A percentile compares a stretch with the other conserved stretches of the same genome.
These are phyloP conservation scores for Haliaeetus vocifer DNA, from an alignment of 2,797 vertebrate genomes.

Conservation along the genomic window DNA sequence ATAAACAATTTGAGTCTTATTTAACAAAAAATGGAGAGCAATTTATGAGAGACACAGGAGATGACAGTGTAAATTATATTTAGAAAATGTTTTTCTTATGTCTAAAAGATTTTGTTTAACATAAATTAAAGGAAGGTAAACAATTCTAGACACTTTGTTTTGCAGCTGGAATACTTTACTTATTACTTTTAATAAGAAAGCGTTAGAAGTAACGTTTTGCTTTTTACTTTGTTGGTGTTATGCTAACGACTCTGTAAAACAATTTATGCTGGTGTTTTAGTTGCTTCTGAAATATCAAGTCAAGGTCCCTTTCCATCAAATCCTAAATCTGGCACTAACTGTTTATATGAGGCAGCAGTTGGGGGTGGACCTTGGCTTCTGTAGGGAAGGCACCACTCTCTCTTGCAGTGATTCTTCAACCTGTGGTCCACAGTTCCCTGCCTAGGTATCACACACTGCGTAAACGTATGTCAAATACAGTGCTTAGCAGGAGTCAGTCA, in stretches of 20 bases:
- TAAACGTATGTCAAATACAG: fast-evolving
- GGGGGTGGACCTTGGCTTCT: background rate
- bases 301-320: background rate
- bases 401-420: background rate
- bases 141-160: background rate
- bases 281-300: background rate
- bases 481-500: background rate
- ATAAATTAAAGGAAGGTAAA: background rate
- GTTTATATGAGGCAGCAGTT: background rate
- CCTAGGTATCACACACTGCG: fast-evolving
- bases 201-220: background rate
- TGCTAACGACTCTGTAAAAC: background rate
- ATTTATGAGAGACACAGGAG: background rate
- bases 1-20: background rate
- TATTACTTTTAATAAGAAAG: background rate
- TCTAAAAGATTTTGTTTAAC: background rate
- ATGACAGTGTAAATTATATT: background rate
- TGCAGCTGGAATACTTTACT: background rate
- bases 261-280: background rate
- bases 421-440: background rate
- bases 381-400: background rate
- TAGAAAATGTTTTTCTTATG: background rate
- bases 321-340: background rate
- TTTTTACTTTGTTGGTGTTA: background rate
- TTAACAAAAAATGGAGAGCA: background rate